A percentile compares a stretch with the other conserved stretches of the same genome.
phyloP scores from a whole-genome alignment of 2,888 invertebrate genomes.

The Conops quadrifasciatus region DNA sequence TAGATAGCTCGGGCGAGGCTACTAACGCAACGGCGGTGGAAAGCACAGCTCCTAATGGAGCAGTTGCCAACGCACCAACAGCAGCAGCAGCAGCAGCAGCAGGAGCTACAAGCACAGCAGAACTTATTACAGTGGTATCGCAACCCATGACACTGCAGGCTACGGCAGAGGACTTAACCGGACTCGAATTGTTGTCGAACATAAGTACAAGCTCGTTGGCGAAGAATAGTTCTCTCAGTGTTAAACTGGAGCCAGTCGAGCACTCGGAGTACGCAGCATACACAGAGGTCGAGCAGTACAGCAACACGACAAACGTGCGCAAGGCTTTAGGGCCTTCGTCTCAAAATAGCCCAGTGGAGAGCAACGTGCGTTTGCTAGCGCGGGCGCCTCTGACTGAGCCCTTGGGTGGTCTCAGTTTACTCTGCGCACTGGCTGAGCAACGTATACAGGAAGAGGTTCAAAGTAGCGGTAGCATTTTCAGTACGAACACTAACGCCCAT shows the following conservation, averaged over 20 bases:
- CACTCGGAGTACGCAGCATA: conserved; percentile 40
- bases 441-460: conserved; percentile 77
- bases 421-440: conserved; percentile 87
- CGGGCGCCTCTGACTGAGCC: conserved; percentile 49
- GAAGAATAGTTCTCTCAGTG: conserved; percentile 51
- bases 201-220: conserved; percentile 80
- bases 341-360: conserved; percentile 48
- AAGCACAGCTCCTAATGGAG: conserved; percentile 20
- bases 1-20: conserved; percentile 22
- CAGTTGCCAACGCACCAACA: background rate
- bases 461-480: conserved; percentile 37
- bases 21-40: conserved; percentile 23
- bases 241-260: conserved; percentile 61
- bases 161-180: conserved; percentile 76
- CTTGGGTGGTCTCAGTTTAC: conserved; percentile 75
- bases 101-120: conserved; percentile 2
- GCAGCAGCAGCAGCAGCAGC: background rate
- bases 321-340: background rate
- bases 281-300: background rate
- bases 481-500: background rate
- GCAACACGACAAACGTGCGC: background rate
- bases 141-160: conserved; percentile 28
- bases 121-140: conserved; percentile 1
- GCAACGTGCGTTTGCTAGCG: conserved; percentile 26
- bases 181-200: conserved; percentile 82